phyloP scores from a whole-genome alignment of 2,888 invertebrate species.

The Caenorhabditis panamensis region DNA sequence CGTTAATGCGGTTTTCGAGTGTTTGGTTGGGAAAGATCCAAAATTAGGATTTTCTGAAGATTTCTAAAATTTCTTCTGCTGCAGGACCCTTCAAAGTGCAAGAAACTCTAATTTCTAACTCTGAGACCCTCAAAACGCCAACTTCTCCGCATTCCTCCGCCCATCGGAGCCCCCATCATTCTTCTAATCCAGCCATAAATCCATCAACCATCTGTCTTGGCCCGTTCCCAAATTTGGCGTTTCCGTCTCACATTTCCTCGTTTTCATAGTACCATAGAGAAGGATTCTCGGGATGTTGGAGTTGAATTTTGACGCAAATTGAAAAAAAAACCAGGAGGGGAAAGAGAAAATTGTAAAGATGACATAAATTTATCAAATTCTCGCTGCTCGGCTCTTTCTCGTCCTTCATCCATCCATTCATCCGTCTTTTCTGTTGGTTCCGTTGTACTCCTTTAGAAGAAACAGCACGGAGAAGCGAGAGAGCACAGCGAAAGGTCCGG shows the following conservation, averaged over 20 bases:
- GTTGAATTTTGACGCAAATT: too few relatives aligned
- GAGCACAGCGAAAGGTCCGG: neutral
- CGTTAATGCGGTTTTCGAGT: neutral
- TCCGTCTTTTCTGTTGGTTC: conserved; percentile 11
- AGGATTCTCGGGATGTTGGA: neutral
- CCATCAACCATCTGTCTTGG: conserved; percentile 28
- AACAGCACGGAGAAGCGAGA: neutral
- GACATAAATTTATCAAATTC: conserved; percentile 12
- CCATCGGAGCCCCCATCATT: conserved; percentile 1
- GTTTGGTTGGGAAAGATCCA: neutral
- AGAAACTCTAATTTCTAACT: too few relatives aligned
- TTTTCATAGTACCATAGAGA: neutral
- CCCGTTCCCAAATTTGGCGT: neutral
- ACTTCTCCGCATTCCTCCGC: neutral
- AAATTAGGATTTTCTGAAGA: too few relatives aligned
- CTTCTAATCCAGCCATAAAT: conserved; percentile 13
- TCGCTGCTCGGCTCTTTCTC: neutral
- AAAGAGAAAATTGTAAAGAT: neutral
- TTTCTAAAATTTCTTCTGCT: too few relatives aligned
- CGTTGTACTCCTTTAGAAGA: conserved; percentile 8
- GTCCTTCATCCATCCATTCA: conserved; percentile 24
- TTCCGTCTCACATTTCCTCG: neutral
- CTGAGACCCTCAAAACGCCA: neutral
- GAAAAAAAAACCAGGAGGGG: too few relatives aligned
- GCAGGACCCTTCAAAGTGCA: too few relatives aligned